Evolutionary conservation across 2,113 vertebrate species (phyloP).

Genomic region (Mustela lutreola): DNA sequence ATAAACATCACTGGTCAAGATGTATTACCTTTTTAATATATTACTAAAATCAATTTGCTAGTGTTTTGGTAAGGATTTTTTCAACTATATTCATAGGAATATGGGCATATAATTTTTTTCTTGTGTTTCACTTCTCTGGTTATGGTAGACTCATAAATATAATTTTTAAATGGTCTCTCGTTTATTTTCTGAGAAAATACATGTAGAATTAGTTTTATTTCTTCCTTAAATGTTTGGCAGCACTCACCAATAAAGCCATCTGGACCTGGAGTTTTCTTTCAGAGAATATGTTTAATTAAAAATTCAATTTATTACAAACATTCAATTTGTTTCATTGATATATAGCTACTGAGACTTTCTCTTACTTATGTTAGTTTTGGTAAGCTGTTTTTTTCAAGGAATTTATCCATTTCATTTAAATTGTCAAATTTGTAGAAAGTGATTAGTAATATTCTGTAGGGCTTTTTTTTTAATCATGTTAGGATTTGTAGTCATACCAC

Average conservation of each 20-base stretch:
- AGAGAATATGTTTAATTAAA: slow-evolving; percentile 36
- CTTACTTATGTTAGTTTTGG: not conserved
- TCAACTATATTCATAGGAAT: not conserved
- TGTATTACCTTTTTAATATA: not conserved
- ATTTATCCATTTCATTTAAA: not conserved
- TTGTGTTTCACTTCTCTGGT: not conserved
- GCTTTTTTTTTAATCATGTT: not conserved
- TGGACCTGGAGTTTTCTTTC: not conserved
- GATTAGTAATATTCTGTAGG: not conserved
- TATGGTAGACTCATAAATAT: not conserved
- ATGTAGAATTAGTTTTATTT: not conserved
- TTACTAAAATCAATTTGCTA: not conserved
- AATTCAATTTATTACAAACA: not conserved
- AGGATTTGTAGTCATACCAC: not conserved
- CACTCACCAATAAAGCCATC: slow-evolving; percentile 13
- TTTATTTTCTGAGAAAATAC: slow-evolving; percentile 39
- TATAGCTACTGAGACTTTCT: not conserved
- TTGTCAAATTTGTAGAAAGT: not conserved
- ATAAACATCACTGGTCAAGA: not conserved
- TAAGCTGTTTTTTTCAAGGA: not conserved
- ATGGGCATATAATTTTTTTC: not conserved
- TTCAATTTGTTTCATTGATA: not conserved
- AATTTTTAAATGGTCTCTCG: not conserved
- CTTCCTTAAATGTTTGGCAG: slow-evolving; percentile 1
- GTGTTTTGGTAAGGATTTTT: not conserved